Conservation (phyloP, 2,797 vertebrate genomes). For the Antennarius maculatus region DNA sequence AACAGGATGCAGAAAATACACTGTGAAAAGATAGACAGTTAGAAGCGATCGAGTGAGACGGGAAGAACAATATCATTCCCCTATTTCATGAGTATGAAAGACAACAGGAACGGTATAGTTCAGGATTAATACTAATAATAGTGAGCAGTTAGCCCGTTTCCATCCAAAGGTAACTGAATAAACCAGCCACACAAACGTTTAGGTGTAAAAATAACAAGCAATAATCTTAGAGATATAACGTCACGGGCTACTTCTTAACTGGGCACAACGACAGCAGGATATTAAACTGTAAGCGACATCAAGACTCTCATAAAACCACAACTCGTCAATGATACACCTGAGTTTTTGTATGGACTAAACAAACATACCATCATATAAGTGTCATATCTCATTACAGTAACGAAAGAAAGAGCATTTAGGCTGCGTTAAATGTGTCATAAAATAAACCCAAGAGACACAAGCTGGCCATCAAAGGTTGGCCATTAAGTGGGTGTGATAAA, state of each 20-base stretch:
- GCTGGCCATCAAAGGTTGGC: not conserved
- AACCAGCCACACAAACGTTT: not conserved
- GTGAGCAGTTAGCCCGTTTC: not conserved
- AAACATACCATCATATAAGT: not conserved
- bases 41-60: not conserved
- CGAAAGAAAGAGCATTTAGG: not conserved
- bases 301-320: not conserved
- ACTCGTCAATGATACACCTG: not conserved
- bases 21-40: not conserved
- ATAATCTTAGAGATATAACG: not conserved
- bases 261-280: not conserved
- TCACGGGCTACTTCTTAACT: not conserved
- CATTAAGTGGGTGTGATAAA: not conserved
- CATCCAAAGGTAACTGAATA: not conserved
- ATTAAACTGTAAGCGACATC: not conserved
- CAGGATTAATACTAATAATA: not conserved
- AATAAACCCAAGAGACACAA: constrained; percentile 8
- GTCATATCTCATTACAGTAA: constrained; percentile 4
- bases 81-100: constrained; percentile 4
- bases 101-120: not conserved
- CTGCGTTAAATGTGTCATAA: not conserved
- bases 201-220: no score
- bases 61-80: not conserved
- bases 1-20: not conserved
- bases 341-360: not conserved